Percentiles rank a stretch among this genome's conserved stretches.
phyloP scores from a whole-genome alignment of 2,888 invertebrate species.

The Xestia c-nigrum region DNA sequence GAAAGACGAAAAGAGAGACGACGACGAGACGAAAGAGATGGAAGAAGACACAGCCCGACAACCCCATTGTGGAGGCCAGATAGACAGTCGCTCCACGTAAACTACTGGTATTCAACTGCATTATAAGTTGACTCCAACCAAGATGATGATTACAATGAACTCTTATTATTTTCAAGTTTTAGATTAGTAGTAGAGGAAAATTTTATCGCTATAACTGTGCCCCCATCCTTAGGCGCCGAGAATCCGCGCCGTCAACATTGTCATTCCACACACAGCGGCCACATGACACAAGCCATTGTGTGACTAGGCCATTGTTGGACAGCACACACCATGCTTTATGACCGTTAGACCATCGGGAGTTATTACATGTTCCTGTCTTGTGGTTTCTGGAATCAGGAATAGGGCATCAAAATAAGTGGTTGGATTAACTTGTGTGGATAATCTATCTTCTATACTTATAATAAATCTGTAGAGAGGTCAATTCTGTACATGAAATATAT shows the following conservation, averaged over 20 bases:
- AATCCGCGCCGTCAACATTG: constrained; percentile 70
- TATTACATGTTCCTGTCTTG: constrained; percentile 52
- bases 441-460: too few species aligned
- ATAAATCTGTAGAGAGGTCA: too few species aligned
- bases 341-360: constrained; percentile 60
- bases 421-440: constrained; percentile 4
- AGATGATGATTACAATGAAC: background rate
- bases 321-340: constrained; percentile 41
- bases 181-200: background rate
- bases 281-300: constrained; percentile 69
- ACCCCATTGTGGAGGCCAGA: background rate
- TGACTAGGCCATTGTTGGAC: constrained; percentile 67
- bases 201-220: constrained; percentile 35
- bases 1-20: too few species aligned
- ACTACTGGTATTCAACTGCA: background rate
- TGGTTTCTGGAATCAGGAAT: constrained; percentile 46
- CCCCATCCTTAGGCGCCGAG: constrained; percentile 69
- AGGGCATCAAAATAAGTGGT: constrained; percentile 22
- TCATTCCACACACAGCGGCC: constrained; percentile 69
- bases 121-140: background rate
- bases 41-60: too few species aligned
- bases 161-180: background rate
- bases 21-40: too few species aligned
- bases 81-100: background rate
- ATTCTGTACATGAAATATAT: too few species aligned